phyloP scores from a whole-genome alignment of 2,888 invertebrate species.

The Embidobia sp. region DNA sequence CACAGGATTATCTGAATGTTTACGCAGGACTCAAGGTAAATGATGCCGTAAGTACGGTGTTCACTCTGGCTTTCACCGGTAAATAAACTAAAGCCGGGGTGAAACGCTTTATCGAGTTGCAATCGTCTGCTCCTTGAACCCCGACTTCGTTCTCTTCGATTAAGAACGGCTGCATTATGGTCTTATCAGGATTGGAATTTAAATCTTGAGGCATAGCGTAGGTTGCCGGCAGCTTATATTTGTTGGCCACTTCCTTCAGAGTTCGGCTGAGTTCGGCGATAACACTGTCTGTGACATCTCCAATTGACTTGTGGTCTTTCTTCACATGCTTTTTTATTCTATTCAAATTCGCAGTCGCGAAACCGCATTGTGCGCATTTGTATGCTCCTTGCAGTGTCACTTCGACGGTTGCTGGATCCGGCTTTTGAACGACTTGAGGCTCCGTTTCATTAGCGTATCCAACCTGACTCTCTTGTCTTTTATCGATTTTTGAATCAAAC shows the following conservation, averaged over 20 bases:
- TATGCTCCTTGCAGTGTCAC: slow-evolving; percentile 79
- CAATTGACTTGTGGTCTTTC: slow-evolving; percentile 81
- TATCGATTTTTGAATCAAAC: slow-evolving; percentile 78
- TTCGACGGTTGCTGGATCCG: slow-evolving; percentile 82
- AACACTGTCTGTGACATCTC: slow-evolving; percentile 79
- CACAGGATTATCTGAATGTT: slow-evolving; percentile 69
- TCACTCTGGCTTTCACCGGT: slow-evolving; percentile 94
- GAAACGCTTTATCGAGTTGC: slow-evolving; percentile 84
- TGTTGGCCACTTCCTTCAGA: slow-evolving; percentile 83
- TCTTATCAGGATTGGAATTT: slow-evolving; percentile 82
- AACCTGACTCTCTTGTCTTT: slow-evolving; percentile 77
- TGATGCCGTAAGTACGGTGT: slow-evolving; percentile 93
- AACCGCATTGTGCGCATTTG: slow-evolving; percentile 79
- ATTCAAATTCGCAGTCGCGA: slow-evolving; percentile 78
- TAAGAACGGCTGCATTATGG: slow-evolving; percentile 96
- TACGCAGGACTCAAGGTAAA: slow-evolving; percentile 97
- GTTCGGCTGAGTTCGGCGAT: slow-evolving; percentile 82
- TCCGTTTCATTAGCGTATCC: slow-evolving; percentile 71
- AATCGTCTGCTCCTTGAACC: slow-evolving; percentile 70
- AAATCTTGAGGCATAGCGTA: slow-evolving; percentile 85
- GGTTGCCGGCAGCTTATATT: slow-evolving; percentile 84
- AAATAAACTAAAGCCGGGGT: slow-evolving; percentile 96
- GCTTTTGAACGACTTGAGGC: slow-evolving; percentile 82
- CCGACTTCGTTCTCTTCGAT: slow-evolving; percentile 86
- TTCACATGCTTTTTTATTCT: slow-evolving; percentile 82